Base-by-base conservation (phyloP, 2,113 vertebrate species). In the Thermophis baileyi region DNA sequence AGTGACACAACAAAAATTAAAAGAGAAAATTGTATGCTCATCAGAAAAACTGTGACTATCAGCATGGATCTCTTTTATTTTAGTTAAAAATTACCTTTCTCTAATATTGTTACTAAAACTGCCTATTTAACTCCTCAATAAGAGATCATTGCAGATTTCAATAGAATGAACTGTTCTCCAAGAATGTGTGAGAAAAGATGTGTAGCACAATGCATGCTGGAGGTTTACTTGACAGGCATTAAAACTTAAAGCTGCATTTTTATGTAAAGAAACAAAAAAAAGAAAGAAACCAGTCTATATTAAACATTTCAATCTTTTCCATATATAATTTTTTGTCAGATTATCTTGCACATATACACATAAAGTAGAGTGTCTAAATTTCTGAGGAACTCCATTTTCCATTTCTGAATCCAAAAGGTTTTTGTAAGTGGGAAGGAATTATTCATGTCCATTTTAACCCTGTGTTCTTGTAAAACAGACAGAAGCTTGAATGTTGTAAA, bases 31-130 rank as follows among this genome's bases (percentile, higher is more conserved):
- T 1, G 60, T 20, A 89, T 6, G 0, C 1, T 11, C 55, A 91
- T 18, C 51, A 3, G 2, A 54, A 47, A 89, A 88, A 27, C 10
- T 27, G 27, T 51, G 57, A 57, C 53, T 20, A 85, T 47, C 81
- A 2, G 44, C 93, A 16, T 14, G 93, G 35, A 27, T 89, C 30
- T 87, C 51, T 91, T 95, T 96, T 93, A 90, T 87, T 86, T 40
- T 91, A 93, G 96, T 95, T 95, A 94, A 94, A 88, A 91, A 49
- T 91, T 86, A 92, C 54, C 88, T 95, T 95, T 96, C 93, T 53
- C 69, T 91, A 49, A 91, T 85, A 55, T 35, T 92, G 49, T 87
- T 94, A 88, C 91, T 20, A 85, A 85, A 55, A 40, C 44, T 57
- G 50, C 87, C 49, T 89, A 20, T 49, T 91, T 91, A n/a, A 74